Evolutionary conservation across 2,888 invertebrate species (phyloP), one percentile per base, ranked within the genome.

Genomic region (Polydrusus pterygomalis): DNA sequence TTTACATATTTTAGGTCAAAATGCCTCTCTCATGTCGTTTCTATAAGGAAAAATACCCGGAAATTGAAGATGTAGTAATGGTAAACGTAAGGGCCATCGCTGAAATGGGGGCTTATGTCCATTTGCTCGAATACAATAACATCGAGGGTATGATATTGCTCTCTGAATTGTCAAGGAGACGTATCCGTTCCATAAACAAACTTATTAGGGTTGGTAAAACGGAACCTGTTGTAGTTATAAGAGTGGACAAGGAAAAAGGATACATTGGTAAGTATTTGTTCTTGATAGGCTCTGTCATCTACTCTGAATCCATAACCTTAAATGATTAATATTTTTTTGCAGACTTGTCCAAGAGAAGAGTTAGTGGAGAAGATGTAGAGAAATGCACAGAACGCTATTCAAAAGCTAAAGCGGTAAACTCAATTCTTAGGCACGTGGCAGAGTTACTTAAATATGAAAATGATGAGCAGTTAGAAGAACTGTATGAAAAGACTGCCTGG

Each of bases 161-260:
- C 2, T 99, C 98, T 7, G 99, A 99, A 88, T 90, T 99, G 90
- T 99, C 99, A 5, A 92, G 99, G 86, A 92, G 99, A 89, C 97
- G 99, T 91, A 99, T 99, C 83, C 92, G 99, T 79, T 99, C 99
- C 74, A 99, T 99, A 86, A 99, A 99, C 89, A 99, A 99, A 91
- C 90, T 99, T 83, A 99, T 99, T 87, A 92, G 99, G 81, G 98
- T 99, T 65, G 99, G 99, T 54, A 96, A 99, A 89, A 98, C 96
- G 67, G 99, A 99, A 88, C 99, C 98, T 30, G 99, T 99, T 15
- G 98, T 99, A 60, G 99, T 99, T 74, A 99, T 99, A 87, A 92
- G 99, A 89, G 99, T 99, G 20, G 99, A 99, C 88, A 98, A 98
- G 90, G 98, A 99, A 84, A 99, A 99, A 92, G 99, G 99, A 92